Base-by-base conservation (phyloP, 2,888 invertebrate species). In the Polydrusus tereticollis region DNA sequence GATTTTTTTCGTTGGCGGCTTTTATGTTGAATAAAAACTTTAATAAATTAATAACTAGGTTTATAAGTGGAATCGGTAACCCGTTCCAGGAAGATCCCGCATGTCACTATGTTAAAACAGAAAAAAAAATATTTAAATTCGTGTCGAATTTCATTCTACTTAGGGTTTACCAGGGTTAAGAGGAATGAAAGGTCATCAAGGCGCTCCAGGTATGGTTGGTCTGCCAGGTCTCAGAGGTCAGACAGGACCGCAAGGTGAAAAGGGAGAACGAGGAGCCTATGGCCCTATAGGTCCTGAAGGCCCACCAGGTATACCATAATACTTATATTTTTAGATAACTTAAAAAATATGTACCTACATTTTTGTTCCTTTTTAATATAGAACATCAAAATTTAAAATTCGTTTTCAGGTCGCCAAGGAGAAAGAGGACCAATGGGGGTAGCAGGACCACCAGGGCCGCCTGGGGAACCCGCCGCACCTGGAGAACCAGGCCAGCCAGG, bases 381-480 rank as follows among this genome's bases (percentile, higher is more conserved):
- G n/a, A n/a, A n/a, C n/a, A n/a, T n/a, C n/a, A n/a, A n/a, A n/a
- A n/a, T n/a, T n/a, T n/a, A n/a, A n/a, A n/a, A n/a, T n/a, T 5
- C 41, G 41, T 66, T 66, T 62, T 29, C 12, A 72, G 72, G 72
- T 8, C 64, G 69, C 2, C 69, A 69, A 45, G 86, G 95, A 74
- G 93, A 94, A 80, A 90, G 94, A 81, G 94, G 94, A 0, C 89
- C 89, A 0, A 92, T 92, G 82, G 95, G 95, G n/a, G 88, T 89
- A 14, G 84, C 92, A 20, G 94, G 94, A 2, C 90, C 92, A 0
- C 87, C 88, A 0, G 95, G 95, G 1, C 91, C 93, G 0, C 93
- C 93, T 0, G 95, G 95, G 14, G 94, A 94, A 84, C 91, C 93
- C 52, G 94, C 92, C 0, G 94, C 94, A 83, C 87, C 94, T 79